Evolutionary conservation across 2,113 vertebrate species (phyloP).

Genomic region (Xiphophorus hellerii): DNA sequence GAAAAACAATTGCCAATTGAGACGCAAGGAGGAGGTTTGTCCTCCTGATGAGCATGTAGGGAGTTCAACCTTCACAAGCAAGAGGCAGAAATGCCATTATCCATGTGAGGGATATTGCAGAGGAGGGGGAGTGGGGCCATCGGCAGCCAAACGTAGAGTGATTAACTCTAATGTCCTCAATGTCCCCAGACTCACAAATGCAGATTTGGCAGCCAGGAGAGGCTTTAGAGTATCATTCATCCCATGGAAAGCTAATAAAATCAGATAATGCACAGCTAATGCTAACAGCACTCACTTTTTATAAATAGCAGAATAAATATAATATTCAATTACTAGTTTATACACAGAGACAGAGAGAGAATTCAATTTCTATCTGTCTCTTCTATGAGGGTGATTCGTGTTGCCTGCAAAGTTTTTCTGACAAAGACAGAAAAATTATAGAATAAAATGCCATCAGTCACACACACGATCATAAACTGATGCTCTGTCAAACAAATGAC

Average conservation of each 20-base stretch:
- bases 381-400: slow-evolving; percentile 14
- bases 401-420: slow-evolving; percentile 16
- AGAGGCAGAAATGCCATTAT: slow-evolving; percentile 70
- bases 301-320: slow-evolving; percentile 47
- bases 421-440: slow-evolving; percentile 38
- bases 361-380: slow-evolving; percentile 37
- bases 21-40: slow-evolving; percentile 50
- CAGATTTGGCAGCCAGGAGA: slow-evolving; percentile 56
- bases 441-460: slow-evolving; percentile 47
- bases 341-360: slow-evolving; percentile 28
- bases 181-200: slow-evolving; percentile 61
- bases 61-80: slow-evolving; percentile 72
- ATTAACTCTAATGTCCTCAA: slow-evolving; percentile 74
- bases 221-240: slow-evolving; percentile 40
- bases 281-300: slow-evolving; percentile 31
- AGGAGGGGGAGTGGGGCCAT: slow-evolving; percentile 11
- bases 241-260: slow-evolving; percentile 52
- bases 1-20: slow-evolving; percentile 63
- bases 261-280: slow-evolving; percentile 53
- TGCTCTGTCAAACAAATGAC: slow-evolving; percentile 13
- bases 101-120: slow-evolving; percentile 23
- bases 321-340: slow-evolving; percentile 56
- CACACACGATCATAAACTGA: neutral
- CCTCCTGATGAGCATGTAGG: slow-evolving; percentile 48
- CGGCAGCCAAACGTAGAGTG: slow-evolving; percentile 53